Evolutionary conservation across 2,888 invertebrate species (phyloP), one percentile per base, ranked within the genome.

Genomic region (Ceramica pisi): DNA sequence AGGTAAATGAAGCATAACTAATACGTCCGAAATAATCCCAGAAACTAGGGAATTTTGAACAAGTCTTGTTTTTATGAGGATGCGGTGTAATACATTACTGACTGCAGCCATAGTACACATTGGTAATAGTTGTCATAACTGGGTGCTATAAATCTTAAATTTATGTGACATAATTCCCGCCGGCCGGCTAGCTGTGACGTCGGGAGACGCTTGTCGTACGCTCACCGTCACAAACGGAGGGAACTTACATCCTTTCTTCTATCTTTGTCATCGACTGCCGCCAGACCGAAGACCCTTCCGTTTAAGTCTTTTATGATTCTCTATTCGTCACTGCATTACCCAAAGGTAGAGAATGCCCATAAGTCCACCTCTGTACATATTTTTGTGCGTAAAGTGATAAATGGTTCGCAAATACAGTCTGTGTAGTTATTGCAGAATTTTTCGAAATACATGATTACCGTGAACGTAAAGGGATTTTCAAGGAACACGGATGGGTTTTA

Each of bases 71-170:
- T 79, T 81, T 73, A 82, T 35, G 82, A 66, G 50, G 67, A 50
- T 59, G 31, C 61, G 44, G 56, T 61, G 21, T 64, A 62, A 57
- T 78, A 63, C 35, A 53, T 68, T 38, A 44, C 50, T 60, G 65
- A 44, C 53, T 51, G 73, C 61, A 59, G 56, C 64, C 23, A 23
- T 50, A 64, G 61, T 57, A 67, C 53, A 55, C 70, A 51, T 55
- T 38, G 56, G 77, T 44, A 63, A 67, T 71, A 61, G 23, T 62
- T 71, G 64, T 65, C 62, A 50, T 71, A 78, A 77, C 63, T 53
- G 46, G 23, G 44, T n/a, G 66, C 31, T 31, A 44, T 78, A 78
- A 65, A 72, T 72, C 23, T 51, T 14, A 41, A 67, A 61, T 46
- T 65, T 38, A 62, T 48, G 23, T 35, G 44, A 67, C 67, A 38